Conservation (phyloP, 2,113 vertebrate species). For the Melanotaenia duboulayi region DNA sequence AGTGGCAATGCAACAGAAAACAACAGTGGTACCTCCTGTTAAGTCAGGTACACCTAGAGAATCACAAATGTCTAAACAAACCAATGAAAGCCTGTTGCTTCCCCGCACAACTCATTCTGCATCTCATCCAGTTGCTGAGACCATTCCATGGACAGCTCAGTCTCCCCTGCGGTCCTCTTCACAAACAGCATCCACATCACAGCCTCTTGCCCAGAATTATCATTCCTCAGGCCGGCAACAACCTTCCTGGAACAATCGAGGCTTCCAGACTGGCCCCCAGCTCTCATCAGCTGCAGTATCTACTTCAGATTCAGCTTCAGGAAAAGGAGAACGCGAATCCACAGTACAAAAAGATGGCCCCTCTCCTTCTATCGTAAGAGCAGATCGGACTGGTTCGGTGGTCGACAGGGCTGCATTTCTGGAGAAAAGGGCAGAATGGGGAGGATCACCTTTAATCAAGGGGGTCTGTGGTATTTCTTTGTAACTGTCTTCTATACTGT, state of each 20-base stretch:
- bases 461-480: constrained; percentile 65
- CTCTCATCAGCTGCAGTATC: constrained; percentile 12
- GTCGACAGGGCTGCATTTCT: constrained; percentile 62
- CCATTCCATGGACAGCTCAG: constrained; percentile 28
- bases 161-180: constrained; percentile 22
- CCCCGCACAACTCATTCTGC: constrained; percentile 21
- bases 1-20: constrained; percentile 39
- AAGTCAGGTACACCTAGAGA: constrained; percentile 38
- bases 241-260: constrained; percentile 45
- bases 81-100: constrained; percentile 37
- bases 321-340: constrained; percentile 31
- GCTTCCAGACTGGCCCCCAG: constrained; percentile 25
- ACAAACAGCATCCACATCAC: constrained; percentile 40
- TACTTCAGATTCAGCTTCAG: constrained; percentile 15
- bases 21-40: not conserved
- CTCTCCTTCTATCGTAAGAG: constrained; percentile 10
- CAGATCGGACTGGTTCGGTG: constrained; percentile 39
- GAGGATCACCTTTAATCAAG: constrained; percentile 53
- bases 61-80: constrained; percentile 39
- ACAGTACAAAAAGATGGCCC: constrained; percentile 37
- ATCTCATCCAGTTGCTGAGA: constrained; percentile 29
- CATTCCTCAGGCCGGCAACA: constrained; percentile 59
- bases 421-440: constrained; percentile 63
- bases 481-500: constrained; percentile 17
- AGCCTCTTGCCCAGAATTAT: constrained; percentile 43